A percentile compares a stretch with the other conserved stretches of the same genome.
Evolutionary conservation across 2,113 vertebrate species (phyloP).

Genomic region (Petaurus breviceps): DNA sequence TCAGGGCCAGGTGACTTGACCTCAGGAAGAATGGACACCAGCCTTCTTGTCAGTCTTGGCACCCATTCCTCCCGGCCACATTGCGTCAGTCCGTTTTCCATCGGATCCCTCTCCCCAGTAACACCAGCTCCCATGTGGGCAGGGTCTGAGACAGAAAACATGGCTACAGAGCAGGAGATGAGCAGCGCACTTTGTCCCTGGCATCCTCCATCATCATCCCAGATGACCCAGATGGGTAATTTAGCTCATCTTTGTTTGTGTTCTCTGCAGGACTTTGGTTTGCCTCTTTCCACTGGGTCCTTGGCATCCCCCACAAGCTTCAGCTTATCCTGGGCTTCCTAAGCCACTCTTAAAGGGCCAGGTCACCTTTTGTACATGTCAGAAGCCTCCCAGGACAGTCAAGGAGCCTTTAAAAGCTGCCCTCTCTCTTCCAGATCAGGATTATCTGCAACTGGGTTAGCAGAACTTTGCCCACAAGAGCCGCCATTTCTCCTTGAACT

Average conservation of each 20-base stretch:
- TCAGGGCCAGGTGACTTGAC: too few relatives aligned
- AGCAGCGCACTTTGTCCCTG: background rate
- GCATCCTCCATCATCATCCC: background rate
- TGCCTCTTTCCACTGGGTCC: background rate
- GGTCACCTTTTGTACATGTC: background rate
- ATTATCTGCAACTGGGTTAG: background rate
- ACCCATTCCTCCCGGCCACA: background rate
- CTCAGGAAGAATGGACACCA: background rate
- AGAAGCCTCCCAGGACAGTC: background rate
- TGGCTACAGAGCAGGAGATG: background rate
- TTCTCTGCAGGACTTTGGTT: background rate
- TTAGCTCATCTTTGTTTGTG: background rate
- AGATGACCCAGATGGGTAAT: rapidly evolving
- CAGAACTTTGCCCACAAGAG: background rate
- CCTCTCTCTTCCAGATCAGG: background rate
- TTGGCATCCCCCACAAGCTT: background rate
- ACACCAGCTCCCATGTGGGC: too few relatives aligned
- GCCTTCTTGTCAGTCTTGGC: too few relatives aligned
- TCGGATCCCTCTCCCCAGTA: too few relatives aligned
- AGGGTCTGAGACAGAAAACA: too few relatives aligned
- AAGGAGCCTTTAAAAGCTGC: background rate
- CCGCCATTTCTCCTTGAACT: too few relatives aligned
- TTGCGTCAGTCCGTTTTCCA: background rate
- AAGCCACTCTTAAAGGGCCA: background rate
- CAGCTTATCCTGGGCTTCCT: background rate